Conservation (phyloP, 2,113 vertebrate genomes). For the Taurulus bubalis region DNA sequence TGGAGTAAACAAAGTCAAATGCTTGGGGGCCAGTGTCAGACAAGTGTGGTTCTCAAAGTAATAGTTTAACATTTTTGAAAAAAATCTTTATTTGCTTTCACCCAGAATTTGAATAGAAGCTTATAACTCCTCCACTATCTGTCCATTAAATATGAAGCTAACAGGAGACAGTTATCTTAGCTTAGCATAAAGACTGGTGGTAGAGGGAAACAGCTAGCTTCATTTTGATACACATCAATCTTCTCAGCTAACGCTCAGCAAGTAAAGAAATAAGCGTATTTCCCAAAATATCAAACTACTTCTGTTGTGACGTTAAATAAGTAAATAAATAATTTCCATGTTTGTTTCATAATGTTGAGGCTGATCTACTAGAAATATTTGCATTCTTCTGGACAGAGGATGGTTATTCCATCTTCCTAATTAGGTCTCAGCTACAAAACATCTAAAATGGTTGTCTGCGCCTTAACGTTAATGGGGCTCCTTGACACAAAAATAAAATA, state of each 20-base stretch:
- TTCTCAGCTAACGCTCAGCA: background rate
- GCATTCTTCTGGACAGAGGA: background rate
- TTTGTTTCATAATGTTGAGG: background rate
- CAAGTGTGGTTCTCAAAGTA: background rate
- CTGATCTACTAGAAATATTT: background rate
- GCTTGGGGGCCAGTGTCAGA: background rate
- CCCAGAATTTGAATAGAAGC: background rate
- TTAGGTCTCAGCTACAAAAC: background rate
- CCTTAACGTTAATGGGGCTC: background rate
- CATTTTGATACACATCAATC: background rate
- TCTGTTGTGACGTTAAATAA: background rate
- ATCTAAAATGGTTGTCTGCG: background rate
- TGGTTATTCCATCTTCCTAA: background rate
- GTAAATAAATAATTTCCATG: background rate
- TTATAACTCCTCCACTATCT: background rate
- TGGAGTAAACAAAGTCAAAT: background rate
- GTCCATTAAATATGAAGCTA: background rate
- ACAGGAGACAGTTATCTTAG: background rate
- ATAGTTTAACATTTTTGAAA: background rate
- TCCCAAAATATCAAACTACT: background rate
- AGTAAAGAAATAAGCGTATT: background rate
- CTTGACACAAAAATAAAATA: background rate
- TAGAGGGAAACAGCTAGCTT: background rate
- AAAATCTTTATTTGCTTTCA: background rate
- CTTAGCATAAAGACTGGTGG: too few relatives aligned